Evolutionary conservation across 2,797 vertebrate species (phyloP).

Genomic region (Pantherophis vulpinus): DNA sequence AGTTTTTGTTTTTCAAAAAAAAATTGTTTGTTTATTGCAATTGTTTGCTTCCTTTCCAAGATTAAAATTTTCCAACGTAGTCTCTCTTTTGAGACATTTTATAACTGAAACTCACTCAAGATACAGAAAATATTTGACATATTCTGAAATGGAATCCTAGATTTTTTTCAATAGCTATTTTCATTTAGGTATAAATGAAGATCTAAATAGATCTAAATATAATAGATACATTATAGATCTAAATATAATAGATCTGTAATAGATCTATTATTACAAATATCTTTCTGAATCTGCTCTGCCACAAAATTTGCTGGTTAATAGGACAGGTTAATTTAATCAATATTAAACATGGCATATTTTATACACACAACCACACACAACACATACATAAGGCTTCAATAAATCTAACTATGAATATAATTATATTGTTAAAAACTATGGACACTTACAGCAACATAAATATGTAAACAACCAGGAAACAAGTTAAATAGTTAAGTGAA

Average conservation of each 20-base stretch:
- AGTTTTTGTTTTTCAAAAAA: neutral
- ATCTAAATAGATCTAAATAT: neutral
- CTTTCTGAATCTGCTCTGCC: neutral
- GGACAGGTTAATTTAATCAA: neutral
- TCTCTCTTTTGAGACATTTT: neutral
- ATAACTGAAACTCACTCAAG: neutral
- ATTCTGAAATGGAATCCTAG: neutral
- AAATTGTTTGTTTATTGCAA: neutral
- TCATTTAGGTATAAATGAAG: neutral
- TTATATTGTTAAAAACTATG: neutral
- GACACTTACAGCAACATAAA: neutral
- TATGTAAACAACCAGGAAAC: neutral
- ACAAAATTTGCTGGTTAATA: neutral
- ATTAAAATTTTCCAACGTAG: neutral
- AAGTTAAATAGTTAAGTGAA: neutral
- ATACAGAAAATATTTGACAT: neutral
- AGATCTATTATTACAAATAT: neutral
- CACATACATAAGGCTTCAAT: neutral
- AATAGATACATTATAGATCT: neutral
- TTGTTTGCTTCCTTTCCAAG: neutral
- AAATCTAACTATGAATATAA: neutral
- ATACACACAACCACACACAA: neutral
- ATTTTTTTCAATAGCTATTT: neutral
- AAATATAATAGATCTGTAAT: neutral
- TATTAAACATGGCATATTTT: neutral